Base-by-base conservation (phyloP, 1,140 invertebrate species). In the Cyclargus thomasi region DNA sequence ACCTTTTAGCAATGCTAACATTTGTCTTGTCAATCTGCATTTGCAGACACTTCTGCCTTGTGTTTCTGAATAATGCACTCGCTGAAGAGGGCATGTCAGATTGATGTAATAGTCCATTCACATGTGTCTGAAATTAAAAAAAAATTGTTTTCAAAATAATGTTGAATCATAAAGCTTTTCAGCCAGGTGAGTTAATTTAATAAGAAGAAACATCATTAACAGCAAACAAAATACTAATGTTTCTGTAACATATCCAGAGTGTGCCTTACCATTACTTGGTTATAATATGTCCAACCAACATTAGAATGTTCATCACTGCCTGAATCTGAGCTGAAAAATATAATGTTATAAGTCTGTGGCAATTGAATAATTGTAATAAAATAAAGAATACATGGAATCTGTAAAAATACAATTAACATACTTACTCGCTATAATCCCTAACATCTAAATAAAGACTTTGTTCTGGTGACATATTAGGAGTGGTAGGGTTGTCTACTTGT, bases 221-320 rank as follows among this genome's bases (percentile, higher is more conserved):
- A 29, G 29, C n/a, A 29, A 8, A 29, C 0, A 29, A 29, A 29
- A 29, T 29, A 29, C 29, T 29, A 3, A 29, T 29, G 29, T 29
- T 5, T 4, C 29, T 29, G 8, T 6, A 3, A 4, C 8, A 8
- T 29, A 29, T 29, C 2, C 8, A 7, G n/a, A n/a, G 29, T 29
- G 8, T 29, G 29, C 29, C 29, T 29, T 82, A 92, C 91, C 92
- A 95, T 91, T 63, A 94, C 91, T 85, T 94, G 94, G 74, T 94
- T 93, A 68, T 94, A 94, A 79, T 94, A 92, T 1, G 93, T 94
- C 92, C 93, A 93, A 66, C 93, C 93, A 70, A 94, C 86, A 84
- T 93, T 92, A 10, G 92, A 91, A 55, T 91, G 90, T 81, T 80
- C 88, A 70, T 86, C 82, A 67, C 79, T 85, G 53, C 82, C 82